Evolutionary conservation across 2,888 invertebrate genomes (phyloP).

Genomic region (Altica lythri): DNA sequence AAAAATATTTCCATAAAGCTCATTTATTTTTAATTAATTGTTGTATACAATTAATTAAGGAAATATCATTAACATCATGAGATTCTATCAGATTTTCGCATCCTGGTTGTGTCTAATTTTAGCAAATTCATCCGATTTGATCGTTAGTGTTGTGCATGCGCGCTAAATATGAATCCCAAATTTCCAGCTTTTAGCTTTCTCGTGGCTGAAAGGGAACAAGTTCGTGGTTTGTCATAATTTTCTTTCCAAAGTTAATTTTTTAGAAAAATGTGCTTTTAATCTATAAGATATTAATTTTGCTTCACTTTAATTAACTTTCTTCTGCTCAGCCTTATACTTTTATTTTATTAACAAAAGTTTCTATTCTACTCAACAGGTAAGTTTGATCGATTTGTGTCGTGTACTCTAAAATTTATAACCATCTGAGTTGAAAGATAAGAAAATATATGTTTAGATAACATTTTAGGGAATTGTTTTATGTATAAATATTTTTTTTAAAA

Average conservation of each 20-base stretch:
- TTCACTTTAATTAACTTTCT: background rate
- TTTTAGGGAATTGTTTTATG: background rate
- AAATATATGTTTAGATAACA: background rate
- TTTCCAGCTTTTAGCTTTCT: conserved; percentile 10
- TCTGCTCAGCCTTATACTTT: background rate
- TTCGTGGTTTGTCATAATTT: background rate
- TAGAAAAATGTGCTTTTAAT: background rate
- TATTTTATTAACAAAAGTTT: conserved; percentile 10
- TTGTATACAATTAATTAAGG: no score
- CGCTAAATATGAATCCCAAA: conserved; percentile 9
- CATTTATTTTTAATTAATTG: no score
- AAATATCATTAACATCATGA: no score
- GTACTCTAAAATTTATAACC: background rate
- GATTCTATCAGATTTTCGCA: no score
- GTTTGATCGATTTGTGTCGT: conserved; percentile 13
- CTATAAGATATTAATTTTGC: background rate
- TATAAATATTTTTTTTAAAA: background rate
- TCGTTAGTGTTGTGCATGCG: conserved; percentile 23
- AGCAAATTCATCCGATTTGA: conserved; percentile 12
- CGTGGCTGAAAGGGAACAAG: background rate
- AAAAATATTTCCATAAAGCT: no score
- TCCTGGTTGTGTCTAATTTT: no score
- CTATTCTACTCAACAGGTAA: conserved; percentile 24
- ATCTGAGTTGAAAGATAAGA: background rate
- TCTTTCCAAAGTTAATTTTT: no score